phyloP scores from a whole-genome alignment of 2,113 vertebrate genomes.

The Cnemophilus loriae region DNA sequence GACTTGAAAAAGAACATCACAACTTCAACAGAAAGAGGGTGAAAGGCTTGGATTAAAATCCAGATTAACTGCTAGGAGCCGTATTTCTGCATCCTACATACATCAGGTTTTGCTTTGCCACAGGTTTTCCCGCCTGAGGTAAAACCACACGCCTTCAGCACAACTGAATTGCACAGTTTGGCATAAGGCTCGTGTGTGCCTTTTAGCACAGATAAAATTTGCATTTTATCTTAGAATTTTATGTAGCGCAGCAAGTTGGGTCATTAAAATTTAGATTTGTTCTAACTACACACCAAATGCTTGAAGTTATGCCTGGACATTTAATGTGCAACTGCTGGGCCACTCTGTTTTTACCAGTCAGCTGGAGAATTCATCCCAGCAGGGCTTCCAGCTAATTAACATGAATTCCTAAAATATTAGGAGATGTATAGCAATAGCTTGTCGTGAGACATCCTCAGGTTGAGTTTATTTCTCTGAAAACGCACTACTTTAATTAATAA shows the following conservation, averaged over 20 bases:
- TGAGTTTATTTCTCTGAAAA: neutral
- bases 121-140: neutral
- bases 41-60: neutral
- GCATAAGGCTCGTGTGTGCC: neutral
- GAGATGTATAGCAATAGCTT: neutral
- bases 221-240: neutral
- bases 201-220: neutral
- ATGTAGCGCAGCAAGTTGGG: constrained; percentile 5
- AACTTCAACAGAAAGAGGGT: neutral
- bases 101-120: neutral
- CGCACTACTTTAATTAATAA: neutral
- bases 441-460: neutral
- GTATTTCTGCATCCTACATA: neutral
- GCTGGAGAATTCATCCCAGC: neutral
- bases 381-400: neutral
- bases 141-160: neutral
- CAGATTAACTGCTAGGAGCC: neutral
- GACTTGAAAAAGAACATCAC: neutral
- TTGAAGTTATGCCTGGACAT: neutral
- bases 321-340: neutral
- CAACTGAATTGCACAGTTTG: neutral
- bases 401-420: constrained; percentile 12
- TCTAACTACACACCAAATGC: neutral
- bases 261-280: constrained; percentile 52
- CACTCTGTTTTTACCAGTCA: neutral